Evolutionary conservation across 2,888 invertebrate genomes (phyloP).

Genomic region (Drosophila kokeensis): DNA sequence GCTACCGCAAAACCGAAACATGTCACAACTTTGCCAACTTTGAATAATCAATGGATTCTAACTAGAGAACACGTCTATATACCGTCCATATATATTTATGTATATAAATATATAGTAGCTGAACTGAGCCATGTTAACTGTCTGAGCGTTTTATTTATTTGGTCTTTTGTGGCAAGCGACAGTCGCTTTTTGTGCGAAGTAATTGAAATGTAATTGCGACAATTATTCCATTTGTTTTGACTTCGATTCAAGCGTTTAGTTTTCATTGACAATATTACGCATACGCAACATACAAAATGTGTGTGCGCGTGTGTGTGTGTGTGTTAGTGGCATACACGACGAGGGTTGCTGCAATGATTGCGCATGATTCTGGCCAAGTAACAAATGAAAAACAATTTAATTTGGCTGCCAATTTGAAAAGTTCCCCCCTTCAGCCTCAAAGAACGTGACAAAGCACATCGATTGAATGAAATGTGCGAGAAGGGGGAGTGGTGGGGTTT

Average conservation of each 20-base stretch:
- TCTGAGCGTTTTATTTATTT: constrained; percentile 32
- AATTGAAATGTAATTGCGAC: constrained; percentile 55
- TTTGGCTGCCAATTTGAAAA: constrained; percentile 36
- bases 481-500: neutral
- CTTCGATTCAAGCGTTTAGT: constrained; percentile 1
- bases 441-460: constrained; percentile 43
- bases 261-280: constrained; percentile 26
- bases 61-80: constrained; percentile 23
- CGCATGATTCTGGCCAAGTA: constrained; percentile 28
- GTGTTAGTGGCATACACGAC: constrained; percentile 4
- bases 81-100: neutral
- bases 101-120: neutral
- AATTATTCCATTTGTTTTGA: constrained; percentile 17
- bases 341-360: constrained; percentile 63
- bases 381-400: constrained; percentile 56
- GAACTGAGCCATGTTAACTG: constrained; percentile 19
- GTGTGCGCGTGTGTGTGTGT: neutral
- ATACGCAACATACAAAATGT: constrained; percentile 33
- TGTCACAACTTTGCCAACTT: constrained; percentile 56
- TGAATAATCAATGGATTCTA: constrained; percentile 72
- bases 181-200: constrained; percentile 20
- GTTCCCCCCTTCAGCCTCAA: neutral
- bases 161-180: constrained; percentile 42
- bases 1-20: constrained; percentile 35
- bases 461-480: neutral